Evolutionary conservation across 2,888 invertebrate genomes (phyloP).

Genomic region (Tetragonisca angustula): DNA sequence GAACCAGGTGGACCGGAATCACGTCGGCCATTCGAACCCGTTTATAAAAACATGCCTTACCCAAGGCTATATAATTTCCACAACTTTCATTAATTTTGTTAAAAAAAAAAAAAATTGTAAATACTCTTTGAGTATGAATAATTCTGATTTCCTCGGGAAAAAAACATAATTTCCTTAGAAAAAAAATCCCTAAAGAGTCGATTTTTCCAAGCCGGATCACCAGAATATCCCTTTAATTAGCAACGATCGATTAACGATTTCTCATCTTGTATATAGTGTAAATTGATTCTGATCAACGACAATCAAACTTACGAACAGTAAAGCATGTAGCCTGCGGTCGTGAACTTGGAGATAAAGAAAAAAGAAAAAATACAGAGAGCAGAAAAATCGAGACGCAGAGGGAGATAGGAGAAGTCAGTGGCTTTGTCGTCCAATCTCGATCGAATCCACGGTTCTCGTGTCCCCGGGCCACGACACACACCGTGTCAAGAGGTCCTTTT

Average conservation of each 20-base stretch:
- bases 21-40: too few species aligned
- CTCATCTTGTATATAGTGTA: background rate
- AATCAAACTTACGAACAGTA: background rate
- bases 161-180: too few species aligned
- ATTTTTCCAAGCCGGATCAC: too few species aligned
- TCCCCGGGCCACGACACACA: conserved; percentile 14
- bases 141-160: too few species aligned
- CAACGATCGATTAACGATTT: background rate
- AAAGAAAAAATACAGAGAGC: background rate
- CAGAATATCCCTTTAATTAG: background rate
- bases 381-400: background rate
- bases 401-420: conserved; percentile 31
- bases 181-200: too few species aligned
- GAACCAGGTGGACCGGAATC: too few species aligned
- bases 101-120: too few species aligned
- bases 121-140: too few species aligned
- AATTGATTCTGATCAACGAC: background rate
- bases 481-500: conserved; percentile 42
- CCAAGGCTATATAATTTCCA: too few species aligned
- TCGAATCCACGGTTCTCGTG: conserved; percentile 14
- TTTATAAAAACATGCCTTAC: too few species aligned
- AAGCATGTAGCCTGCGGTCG: too few species aligned
- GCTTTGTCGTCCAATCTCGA: conserved; percentile 40
- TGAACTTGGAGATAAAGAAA: background rate
- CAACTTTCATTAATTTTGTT: too few species aligned